Evolutionary conservation across 2,888 invertebrate genomes (phyloP), one percentile per base, ranked within the genome.

Genomic region (Gryllus longicercus): DNA sequence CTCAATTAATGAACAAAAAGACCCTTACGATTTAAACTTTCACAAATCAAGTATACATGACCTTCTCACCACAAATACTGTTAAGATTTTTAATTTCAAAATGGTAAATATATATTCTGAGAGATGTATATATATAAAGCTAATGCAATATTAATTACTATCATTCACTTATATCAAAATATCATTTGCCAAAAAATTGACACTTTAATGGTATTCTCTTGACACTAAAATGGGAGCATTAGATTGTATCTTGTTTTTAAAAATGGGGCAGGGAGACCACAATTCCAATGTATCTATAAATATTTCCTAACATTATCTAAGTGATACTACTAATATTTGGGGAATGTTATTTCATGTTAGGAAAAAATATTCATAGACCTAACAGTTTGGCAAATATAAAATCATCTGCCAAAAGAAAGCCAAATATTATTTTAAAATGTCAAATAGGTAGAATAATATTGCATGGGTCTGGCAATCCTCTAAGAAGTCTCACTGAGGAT

Each of bases 91-190:
- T 14, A 63, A 63, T 63, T 63, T 63, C 63, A 63, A 63, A 63
- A 63, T 63, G 63, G 63, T 63, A 63, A 63, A 63, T 63, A 63
- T 63, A 63, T 63, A 63, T 63, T 63, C n/a, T 63, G 63, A 63
- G n/a, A 63, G 63, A 63, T 63, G 63, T 63, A 63, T 63, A 63
- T 38, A 38, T 63, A 63, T 63, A 63, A 63, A 63, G 63, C 63
- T 63, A 63, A 63, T 63, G 63, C 63, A 63, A 63, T 63, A 63
- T 63, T 63, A 63, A 63, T 63, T 63, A 63, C 63, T 63, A 63
- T 63, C n/a, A 63, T 63, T 63, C n/a, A 63, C 63, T 63, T 63
- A 63, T 63, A 63, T 63, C 63, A 63, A 63, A 63, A 63, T 63
- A 63, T 63, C 63, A 63, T 63, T 63, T 63, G 63, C 63, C 63